Conservation (phyloP, 2,888 invertebrate species). For the Trichogramma evanescens region DNA sequence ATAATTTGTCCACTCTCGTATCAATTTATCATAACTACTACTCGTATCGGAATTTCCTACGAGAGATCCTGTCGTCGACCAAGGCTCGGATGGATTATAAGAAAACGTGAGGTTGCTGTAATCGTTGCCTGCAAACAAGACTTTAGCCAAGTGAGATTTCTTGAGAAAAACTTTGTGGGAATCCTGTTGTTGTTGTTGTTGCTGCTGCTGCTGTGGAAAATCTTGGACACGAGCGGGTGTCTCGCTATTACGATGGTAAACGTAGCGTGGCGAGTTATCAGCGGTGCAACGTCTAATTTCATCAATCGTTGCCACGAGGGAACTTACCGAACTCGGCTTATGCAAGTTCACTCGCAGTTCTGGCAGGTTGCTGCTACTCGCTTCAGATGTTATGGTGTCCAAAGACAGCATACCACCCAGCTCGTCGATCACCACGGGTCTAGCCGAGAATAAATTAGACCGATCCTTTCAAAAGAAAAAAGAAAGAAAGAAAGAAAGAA, state of each 20-base stretch:
- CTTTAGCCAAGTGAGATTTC: slow-evolving; percentile 29
- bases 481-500: slow-evolving; percentile 1
- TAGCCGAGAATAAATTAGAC: slow-evolving; percentile 50
- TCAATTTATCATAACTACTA: slow-evolving; percentile 2
- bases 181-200: slow-evolving; percentile 46
- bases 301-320: slow-evolving; percentile 59
- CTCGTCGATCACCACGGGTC: slow-evolving; percentile 53
- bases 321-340: slow-evolving; percentile 48
- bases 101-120: slow-evolving; percentile 23
- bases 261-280: slow-evolving; percentile 54
- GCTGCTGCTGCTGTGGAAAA: slow-evolving; percentile 44
- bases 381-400: slow-evolving; percentile 51
- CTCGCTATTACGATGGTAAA: slow-evolving; percentile 49
- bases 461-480: too few species aligned
- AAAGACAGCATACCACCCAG: slow-evolving; percentile 51
- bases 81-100: slow-evolving; percentile 1
- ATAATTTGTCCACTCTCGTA: slow-evolving; percentile 29
- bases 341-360: slow-evolving; percentile 38
- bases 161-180: slow-evolving; percentile 25
- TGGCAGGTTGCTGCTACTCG: slow-evolving; percentile 41
- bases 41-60: slow-evolving; percentile 10
- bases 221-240: too few species aligned
- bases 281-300: slow-evolving; percentile 56
- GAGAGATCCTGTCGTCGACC: background rate
- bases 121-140: slow-evolving; percentile 29